Conservation (phyloP, 1,140 invertebrate genomes). For the Anoplolepis gracilipes region DNA sequence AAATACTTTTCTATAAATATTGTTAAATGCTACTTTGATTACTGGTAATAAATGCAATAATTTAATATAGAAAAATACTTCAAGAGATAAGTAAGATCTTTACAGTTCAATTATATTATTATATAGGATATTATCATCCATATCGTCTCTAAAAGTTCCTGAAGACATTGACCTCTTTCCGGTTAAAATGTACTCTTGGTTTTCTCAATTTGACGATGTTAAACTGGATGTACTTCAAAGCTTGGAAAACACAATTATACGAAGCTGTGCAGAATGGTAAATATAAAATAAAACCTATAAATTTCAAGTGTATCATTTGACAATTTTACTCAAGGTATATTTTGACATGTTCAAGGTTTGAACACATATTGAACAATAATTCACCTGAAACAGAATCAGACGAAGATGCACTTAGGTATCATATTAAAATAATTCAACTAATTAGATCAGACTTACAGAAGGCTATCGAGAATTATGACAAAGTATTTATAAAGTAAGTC, state of each 20-base stretch:
- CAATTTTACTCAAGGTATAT: neutral
- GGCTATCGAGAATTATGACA: constrained; percentile 93
- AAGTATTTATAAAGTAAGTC: constrained; percentile 91
- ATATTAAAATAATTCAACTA: constrained; percentile 93
- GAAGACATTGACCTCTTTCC: constrained; percentile 90
- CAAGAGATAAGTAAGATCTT: neutral
- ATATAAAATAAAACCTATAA: neutral
- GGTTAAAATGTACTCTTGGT: constrained; percentile 88
- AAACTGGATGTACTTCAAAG: constrained; percentile 87
- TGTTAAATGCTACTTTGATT: constrained; percentile 17
- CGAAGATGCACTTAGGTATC: constrained; percentile 89
- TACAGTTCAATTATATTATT: constrained; percentile 36
- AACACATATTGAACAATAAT: constrained; percentile 90
- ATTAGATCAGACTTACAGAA: constrained; percentile 93
- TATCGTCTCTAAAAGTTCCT: constrained; percentile 87
- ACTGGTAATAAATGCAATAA: constrained; percentile 55
- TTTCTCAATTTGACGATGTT: constrained; percentile 86
- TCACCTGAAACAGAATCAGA: constrained; percentile 86
- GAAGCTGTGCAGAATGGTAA: constrained; percentile 91
- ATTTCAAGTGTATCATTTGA: neutral
- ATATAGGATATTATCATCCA: constrained; percentile 87
- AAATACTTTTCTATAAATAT: neutral
- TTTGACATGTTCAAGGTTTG: constrained; percentile 85
- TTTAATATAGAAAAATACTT: neutral
- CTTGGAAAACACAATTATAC: constrained; percentile 89